Base-by-base conservation (phyloP, 2,797 vertebrate species). In the Amblyopsis hoosieri region DNA sequence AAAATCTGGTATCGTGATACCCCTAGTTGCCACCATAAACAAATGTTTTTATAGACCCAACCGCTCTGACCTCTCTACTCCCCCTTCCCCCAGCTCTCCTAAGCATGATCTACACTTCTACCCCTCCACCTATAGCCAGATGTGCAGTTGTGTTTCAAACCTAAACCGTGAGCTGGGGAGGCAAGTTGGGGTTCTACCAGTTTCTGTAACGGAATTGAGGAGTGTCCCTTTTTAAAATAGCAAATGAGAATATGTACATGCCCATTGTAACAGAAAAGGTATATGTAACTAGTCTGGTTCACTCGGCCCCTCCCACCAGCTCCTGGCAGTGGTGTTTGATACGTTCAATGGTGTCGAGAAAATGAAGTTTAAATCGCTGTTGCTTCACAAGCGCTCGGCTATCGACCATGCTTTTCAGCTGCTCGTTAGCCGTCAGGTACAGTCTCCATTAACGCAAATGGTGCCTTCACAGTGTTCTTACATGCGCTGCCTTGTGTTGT, bases 341-440 rank as follows among this genome's bases (percentile, higher is more conserved):
- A 98, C 97, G 0, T 99, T 99, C 81, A 99, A 95, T 2, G 97
- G 94, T 45, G 95, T 99, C 0, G 97, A 99, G 88, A 99, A 98
- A 85, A 96, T 90, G 92, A 99, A 99, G 87, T 99, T 99, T 69
- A 98, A 97, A 85, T 98, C 97, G 7, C 83, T 99, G 69, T 87
- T 98, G 76, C 92, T 99, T 75, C 98, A 99, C 84, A 98, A 98
- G 75, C 94, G 96, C 64, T 95, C 93, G 0, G 98, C 98, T 52
- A 92, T 97, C 1, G 95, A 97, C 76, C 96, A 97, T 0, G 96
- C 97, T 23, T 98, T 95, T 71, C 90, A 87, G 74, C 87, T 98
- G 67, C 92, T 99, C n/a, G 77, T 96, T 64, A 95, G 94, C 87
- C 93, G 93, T 6, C 94, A 92, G 95, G 98, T 99, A 91, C 42